These are phyloP conservation scores for Anticlea derivata DNA, from an alignment of 2,888 invertebrate genomes.

Conservation along the genomic window DNA sequence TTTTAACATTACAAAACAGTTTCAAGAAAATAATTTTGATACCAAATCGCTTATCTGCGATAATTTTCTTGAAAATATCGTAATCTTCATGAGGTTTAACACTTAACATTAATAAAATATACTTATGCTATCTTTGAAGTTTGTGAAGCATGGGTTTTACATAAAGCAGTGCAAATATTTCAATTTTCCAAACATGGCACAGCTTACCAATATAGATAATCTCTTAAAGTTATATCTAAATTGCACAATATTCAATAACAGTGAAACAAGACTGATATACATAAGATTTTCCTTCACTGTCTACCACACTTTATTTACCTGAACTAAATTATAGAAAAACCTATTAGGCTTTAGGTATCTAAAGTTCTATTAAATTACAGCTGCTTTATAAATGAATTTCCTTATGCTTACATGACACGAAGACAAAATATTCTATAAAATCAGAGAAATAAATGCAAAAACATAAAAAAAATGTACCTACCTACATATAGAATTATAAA, in stretches of 20 bases:
- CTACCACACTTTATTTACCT: background rate
- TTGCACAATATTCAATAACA: slow-evolving; percentile 48
- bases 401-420: slow-evolving; percentile 12
- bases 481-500: slow-evolving; percentile 25
- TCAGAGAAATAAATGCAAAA: slow-evolving; percentile 23
- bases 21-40: slow-evolving; percentile 33
- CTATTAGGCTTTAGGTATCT: background rate
- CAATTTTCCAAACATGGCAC: slow-evolving; percentile 65
- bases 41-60: slow-evolving; percentile 18
- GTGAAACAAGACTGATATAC: background rate
- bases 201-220: slow-evolving; percentile 49
- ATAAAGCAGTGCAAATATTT: slow-evolving; percentile 46
- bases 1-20: slow-evolving; percentile 33
- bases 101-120: slow-evolving; percentile 57
- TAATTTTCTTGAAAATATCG: slow-evolving; percentile 21
- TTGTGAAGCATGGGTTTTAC: slow-evolving; percentile 42
- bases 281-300: background rate
- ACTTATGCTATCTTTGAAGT: slow-evolving; percentile 50
- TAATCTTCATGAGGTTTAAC: slow-evolving; percentile 28
- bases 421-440: slow-evolving; percentile 6
- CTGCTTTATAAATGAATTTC: background rate
- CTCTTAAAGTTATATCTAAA: slow-evolving; percentile 51
- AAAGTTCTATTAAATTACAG: slow-evolving; percentile 1
- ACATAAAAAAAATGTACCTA: slow-evolving; percentile 7
- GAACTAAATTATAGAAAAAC: background rate